Base-by-base conservation (phyloP, 2,888 invertebrate species). In the Rotaria sp. region DNA sequence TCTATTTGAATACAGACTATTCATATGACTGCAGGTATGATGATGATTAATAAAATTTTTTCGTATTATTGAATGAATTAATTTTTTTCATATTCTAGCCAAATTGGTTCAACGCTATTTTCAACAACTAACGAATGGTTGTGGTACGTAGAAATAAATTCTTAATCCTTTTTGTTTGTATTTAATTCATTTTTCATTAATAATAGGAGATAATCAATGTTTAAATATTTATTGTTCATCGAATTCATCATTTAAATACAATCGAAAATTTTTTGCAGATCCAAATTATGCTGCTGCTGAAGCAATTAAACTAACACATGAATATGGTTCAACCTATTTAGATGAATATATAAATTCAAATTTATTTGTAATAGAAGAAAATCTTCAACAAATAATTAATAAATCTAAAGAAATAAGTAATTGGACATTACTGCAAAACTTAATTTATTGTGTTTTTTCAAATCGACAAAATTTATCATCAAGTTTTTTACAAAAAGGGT, bases 221-320 rank as follows among this genome's bases (percentile, higher is more conserved):
- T n/a, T n/a, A n/a, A 80, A 80, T 80, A 45, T 80, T 26, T 80
- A 80, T 45, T 80, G 80, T 80, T 80, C 26, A 26, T 80, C 80
- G 5, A 80, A 26, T 80, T 5, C 45, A 45, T 41, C 80, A 80
- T 80, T 80, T n/a, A 80, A 80, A 80, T 80, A 45, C 26, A 45
- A 80, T 80, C 80, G 80, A 45, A 26, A 41, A 41, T 3, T 26
- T 4, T 26, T 80, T 7, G 15, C 24, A n/a, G 45, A 80, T 80
- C 8, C 11, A 80, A 80, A 80, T 80, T 11, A 26, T 45, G 80
- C 11, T 13, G 80, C 80, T 80, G 80, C 45, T 45, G 45, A 80
- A 80, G 45, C 80, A 11, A 26, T 80, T 11, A 41, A 45, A 41
- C n/a, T 80, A 3, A 26, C 24, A 11, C 24, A 41, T n/a, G 80